A percentile compares a stretch with the other conserved stretches of the same genome.
Conservation (phyloP, 2,888 invertebrate species). For the Patella pellucida region DNA sequence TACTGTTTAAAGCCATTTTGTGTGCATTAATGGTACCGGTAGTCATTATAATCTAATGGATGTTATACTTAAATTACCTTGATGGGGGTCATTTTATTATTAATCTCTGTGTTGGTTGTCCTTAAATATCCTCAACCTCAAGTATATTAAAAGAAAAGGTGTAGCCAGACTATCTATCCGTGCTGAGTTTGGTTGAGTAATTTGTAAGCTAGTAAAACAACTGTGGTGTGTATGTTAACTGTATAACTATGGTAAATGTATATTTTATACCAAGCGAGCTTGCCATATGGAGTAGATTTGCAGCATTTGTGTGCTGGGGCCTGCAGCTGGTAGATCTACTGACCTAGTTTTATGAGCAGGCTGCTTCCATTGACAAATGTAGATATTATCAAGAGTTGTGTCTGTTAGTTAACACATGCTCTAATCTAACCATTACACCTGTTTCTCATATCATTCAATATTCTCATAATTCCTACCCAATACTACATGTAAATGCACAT, state of each 20-base stretch:
- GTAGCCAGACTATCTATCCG: no score
- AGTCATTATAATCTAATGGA: no score
- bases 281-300: slow-evolving; percentile 11
- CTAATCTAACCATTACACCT: slow-evolving; percentile 7
- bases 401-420: background rate
- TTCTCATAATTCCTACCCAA: background rate
- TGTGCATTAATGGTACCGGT: no score
- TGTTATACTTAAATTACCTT: no score
- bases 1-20: no score
- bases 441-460: slow-evolving; percentile 3
- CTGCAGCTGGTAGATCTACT: slow-evolving; percentile 9
- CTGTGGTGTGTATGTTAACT: slow-evolving; percentile 3
- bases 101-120: no score
- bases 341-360: slow-evolving; percentile 7
- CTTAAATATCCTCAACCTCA: no score
- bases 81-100: no score
- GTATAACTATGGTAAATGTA: slow-evolving; percentile 7
- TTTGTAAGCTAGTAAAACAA: background rate
- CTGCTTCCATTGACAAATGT: slow-evolving; percentile 11
- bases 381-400: background rate
- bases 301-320: slow-evolving; percentile 9
- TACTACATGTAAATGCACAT: background rate
- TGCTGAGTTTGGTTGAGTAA: no score
- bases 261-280: background rate
- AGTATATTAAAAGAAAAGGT: no score